Evolutionary conservation across 2,797 vertebrate species (phyloP), one percentile per base, ranked within the genome.

Genomic region (Chaunax sp.): DNA sequence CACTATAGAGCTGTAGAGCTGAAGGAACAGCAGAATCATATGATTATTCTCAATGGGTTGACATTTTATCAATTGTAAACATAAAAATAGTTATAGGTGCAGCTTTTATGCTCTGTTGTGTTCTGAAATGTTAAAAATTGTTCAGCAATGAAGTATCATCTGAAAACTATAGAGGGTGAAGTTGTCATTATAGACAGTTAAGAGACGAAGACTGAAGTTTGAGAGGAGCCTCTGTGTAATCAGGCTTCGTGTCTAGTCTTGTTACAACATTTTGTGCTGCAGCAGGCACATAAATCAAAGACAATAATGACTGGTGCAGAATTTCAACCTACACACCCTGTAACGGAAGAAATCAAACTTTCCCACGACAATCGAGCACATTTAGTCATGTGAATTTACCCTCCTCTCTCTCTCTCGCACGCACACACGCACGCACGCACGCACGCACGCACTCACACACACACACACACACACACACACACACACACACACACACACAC

Each of bases 281-380:
- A 51, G 64, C 60, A 37, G 38, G 33, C 58, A 62, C 49, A 72
- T 61, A 56, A 70, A 72, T 50, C 33, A 12, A 57, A 61, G 33
- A 60, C 52, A 70, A 74, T 23, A 75, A 69, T 55, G 55, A 73
- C 51, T 55, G 44, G 61, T 64, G 64, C 57, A 63, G 55, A 51
- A 54, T 72, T 69, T 73, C 44, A 71, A 49, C 59, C 12, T 15
- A n/a, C 69, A 61, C 58, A 18, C 74, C 54, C 55, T 73, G 43
- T 14, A 14, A 57, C 58, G 37, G 77, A 71, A 61, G 73, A 76
- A n/a, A 49, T 62, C 49, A 13, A 65, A 66, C 56, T 68, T 56
- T 61, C 50, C 53, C 70, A 64, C 55, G n/a, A n/a, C n/a, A n/a
- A n/a, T n/a, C n/a, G n/a, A n/a, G n/a, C n/a, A 22, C 51, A 69